Conservation (phyloP, 2,113 vertebrate species). For the Pipra filicauda region DNA sequence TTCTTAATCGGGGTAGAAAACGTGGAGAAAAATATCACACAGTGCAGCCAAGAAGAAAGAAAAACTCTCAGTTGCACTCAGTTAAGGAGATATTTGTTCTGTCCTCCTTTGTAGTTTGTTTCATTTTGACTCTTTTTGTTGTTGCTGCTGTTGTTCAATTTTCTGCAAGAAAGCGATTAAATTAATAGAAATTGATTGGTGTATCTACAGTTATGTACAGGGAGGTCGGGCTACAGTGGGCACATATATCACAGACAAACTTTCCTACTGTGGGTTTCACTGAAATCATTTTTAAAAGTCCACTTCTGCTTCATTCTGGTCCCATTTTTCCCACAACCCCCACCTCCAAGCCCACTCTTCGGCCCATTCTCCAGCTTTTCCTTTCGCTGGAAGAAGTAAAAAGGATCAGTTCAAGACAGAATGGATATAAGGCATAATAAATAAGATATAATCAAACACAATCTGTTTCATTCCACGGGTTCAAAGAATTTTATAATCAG, state of each 20-base stretch:
- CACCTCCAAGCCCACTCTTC: not conserved
- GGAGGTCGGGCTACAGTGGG: not conserved
- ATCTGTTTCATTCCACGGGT: not conserved
- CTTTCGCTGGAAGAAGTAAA: not conserved
- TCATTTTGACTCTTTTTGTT: not conserved
- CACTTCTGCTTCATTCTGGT: not conserved
- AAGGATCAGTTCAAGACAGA: not conserved
- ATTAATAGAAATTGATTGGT: conserved; percentile 50
- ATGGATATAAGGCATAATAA: not conserved
- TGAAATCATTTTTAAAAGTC: not conserved
- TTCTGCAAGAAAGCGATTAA: conserved; percentile 32
- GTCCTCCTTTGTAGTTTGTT: not conserved
- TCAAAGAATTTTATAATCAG: not conserved
- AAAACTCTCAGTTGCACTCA: not conserved
- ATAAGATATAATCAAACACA: not conserved
- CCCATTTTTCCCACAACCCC: not conserved
- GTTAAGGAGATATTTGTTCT: not conserved
- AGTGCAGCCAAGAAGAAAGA: conserved; percentile 23
- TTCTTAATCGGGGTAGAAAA: conserved; percentile 50
- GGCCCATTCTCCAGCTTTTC: not conserved
- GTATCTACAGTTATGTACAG: not conserved
- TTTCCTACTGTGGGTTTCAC: not conserved
- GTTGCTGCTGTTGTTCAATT: conserved; percentile 3
- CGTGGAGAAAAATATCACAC: not conserved
- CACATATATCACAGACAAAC: not conserved